phyloP scores from a whole-genome alignment of 2,113 vertebrate genomes.

The Atractosteus spatula region DNA sequence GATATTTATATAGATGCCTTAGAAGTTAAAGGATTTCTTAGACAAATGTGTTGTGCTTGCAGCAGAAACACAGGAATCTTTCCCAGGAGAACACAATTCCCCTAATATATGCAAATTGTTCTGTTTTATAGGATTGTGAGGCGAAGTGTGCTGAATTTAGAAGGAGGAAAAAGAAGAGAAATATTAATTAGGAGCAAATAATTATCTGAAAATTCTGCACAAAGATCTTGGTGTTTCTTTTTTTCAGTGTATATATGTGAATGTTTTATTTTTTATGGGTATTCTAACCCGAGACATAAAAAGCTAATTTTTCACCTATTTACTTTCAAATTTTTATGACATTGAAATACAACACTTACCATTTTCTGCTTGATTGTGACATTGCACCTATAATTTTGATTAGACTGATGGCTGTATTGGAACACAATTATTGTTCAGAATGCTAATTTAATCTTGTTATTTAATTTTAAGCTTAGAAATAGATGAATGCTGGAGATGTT shows the following conservation, averaged over 20 bases:
- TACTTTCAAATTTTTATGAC: too few species aligned
- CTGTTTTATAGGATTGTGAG: neutral
- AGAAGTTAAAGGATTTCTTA: neutral
- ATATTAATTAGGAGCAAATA: conserved; percentile 1
- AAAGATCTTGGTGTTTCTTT: neutral
- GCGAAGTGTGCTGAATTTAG: neutral
- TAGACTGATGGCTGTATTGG: too few species aligned
- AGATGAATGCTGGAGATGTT: too few species aligned
- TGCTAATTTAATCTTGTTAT: too few species aligned
- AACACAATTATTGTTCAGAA: too few species aligned
- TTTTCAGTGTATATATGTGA: neutral
- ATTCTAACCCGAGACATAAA: too few species aligned
- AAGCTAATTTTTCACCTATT: too few species aligned
- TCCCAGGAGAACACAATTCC: neutral
- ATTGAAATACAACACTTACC: too few species aligned
- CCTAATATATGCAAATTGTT: conserved; percentile 6
- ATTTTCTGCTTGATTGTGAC: too few species aligned
- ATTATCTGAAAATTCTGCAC: neutral
- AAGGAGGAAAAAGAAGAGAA: conserved; percentile 3
- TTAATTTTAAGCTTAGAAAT: too few species aligned
- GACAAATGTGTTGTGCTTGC: neutral
- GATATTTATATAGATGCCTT: neutral
- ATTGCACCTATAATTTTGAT: too few species aligned
- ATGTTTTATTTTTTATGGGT: neutral
- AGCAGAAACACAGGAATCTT: neutral